Evolutionary conservation across 2,113 vertebrate species (phyloP), one percentile per base, ranked within the genome.

Genomic region (Turnix velox): DNA sequence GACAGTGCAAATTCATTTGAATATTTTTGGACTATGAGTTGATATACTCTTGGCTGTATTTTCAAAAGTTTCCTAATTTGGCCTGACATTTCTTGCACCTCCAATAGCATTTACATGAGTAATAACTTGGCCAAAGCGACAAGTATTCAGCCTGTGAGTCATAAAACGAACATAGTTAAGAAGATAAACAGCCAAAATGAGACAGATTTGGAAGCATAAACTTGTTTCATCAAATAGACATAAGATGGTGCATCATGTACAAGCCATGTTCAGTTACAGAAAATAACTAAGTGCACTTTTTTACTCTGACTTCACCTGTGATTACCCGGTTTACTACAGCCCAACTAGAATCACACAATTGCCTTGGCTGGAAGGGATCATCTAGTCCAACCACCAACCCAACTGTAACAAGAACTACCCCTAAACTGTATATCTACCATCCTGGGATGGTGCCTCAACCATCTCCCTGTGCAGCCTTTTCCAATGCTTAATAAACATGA

Each of bases 41-140:
- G 37, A 52, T 90, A 59, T 28, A 35, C 16, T 85, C 39, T 85
- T 81, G 72, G 75, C 58, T 93, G n/a, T 22, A 27, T 94, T 94
- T 81, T 92, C 43, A 72, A 35, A 94, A 92, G 76, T 84, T 90
- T 94, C 92, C 43, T 84, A 88, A 90, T 93, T 93, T 93, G 88
- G 68, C 59, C 72, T 95, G 94, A 94, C 88, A 95, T 93, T 96
- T 95, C 68, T 96, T 84, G 68, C 80, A 92, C 90, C 62, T 96
- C 42, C 81, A 83, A 93, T 66, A 93, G 39, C 91, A 94, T 91
- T 89, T 92, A 82, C 49, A 69, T 96, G 91, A 94, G 84, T 96
- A 95, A 95, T 61, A 89, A 66, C 84, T 92, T 96, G 95, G 92
- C 88, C 78, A 6, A 87, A 91, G 55, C 0, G 0, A 82, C 5